A percentile compares a stretch with the other conserved stretches of the same genome.
phyloP scores from a whole-genome alignment of 92 coral and sea anemone genomes.

The Phenganax stokvisi region DNA sequence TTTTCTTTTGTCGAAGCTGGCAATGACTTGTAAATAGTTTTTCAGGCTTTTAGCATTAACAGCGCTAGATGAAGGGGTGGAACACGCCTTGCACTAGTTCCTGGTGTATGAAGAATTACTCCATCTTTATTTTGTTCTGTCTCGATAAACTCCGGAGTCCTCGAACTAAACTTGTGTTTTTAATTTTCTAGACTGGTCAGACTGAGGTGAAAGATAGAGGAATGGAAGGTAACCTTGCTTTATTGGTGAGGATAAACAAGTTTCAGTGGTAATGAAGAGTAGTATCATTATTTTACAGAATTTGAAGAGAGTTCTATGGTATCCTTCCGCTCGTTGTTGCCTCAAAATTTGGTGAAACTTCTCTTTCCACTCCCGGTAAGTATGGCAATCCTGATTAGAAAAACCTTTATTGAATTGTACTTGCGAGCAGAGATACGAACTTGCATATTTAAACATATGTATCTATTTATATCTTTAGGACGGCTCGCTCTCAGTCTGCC shows the following conservation, averaged over 20 bases:
- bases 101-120: too few species aligned
- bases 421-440: neutral
- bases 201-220: neutral
- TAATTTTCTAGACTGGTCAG: neutral
- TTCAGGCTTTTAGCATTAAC: too few species aligned
- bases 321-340: constrained; percentile 25
- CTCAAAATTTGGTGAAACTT: constrained; percentile 19
- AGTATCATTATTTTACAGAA: neutral
- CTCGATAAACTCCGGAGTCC: too few species aligned
- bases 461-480: constrained; percentile 29
- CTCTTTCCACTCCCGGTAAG: constrained; percentile 19
- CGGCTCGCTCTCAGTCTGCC: constrained; percentile 56
- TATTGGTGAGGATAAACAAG: neutral
- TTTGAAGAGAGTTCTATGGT: constrained; percentile 12
- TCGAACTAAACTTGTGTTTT: too few species aligned
- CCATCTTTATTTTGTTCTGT: too few species aligned
- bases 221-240: neutral
- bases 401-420: neutral
- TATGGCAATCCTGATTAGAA: neutral
- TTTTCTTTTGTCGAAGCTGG: too few species aligned
- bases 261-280: neutral
- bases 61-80: too few species aligned
- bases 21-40: too few species aligned
- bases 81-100: too few species aligned
- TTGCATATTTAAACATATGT: neutral